Conservation (phyloP, 2,113 vertebrate species). For the Anguilla japonica region DNA sequence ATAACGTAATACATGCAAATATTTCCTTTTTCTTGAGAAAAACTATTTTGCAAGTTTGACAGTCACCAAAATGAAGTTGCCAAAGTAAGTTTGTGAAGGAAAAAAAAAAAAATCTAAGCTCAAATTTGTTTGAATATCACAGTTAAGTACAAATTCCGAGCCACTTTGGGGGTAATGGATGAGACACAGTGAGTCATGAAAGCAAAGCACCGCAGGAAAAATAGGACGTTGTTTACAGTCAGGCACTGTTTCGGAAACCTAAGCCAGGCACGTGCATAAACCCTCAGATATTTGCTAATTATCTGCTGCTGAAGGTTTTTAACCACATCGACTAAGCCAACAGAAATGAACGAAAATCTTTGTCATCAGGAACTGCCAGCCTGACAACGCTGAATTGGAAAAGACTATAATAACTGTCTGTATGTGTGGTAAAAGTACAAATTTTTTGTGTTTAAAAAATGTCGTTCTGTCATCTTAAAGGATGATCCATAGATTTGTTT, state of each 20-base stretch:
- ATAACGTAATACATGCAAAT: too few species aligned
- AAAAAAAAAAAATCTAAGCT: too few species aligned
- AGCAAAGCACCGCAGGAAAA: background rate
- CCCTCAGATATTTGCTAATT: background rate
- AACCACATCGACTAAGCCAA: background rate
- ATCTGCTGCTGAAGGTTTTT: background rate
- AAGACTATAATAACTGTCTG: background rate
- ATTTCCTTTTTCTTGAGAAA: background rate
- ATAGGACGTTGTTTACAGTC: background rate
- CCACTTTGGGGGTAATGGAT: background rate
- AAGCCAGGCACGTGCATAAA: background rate
- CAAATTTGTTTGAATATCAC: too few species aligned
- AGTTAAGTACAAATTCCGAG: too few species aligned
- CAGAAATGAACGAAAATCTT: background rate
- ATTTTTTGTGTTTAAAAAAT: background rate
- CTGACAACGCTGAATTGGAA: background rate
- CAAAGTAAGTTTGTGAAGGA: too few species aligned
- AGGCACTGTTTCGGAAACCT: background rate
- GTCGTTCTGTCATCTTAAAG: background rate
- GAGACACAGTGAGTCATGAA: background rate
- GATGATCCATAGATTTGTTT: background rate
- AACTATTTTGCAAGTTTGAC: background rate
- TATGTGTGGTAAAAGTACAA: background rate
- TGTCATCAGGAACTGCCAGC: background rate
- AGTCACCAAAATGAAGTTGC: background rate